Evolutionary conservation across 2,113 vertebrate genomes (phyloP).

Genomic region (Dendrocopos noguchii): DNA sequence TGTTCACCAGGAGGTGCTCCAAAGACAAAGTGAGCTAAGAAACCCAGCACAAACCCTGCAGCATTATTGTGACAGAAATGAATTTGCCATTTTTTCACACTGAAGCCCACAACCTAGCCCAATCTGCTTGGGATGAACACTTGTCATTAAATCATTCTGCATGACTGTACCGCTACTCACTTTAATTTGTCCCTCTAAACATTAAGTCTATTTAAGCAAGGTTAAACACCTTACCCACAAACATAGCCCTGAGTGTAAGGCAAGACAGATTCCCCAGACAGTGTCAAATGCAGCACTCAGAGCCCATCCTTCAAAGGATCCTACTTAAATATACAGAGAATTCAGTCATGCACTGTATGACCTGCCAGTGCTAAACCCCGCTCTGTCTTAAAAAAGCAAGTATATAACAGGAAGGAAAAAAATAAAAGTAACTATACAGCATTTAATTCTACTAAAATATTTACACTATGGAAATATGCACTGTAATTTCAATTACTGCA

Average conservation of each 20-base stretch:
- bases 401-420: neutral
- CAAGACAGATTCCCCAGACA: neutral
- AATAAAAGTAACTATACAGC: neutral
- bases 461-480: neutral
- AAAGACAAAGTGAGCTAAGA: constrained; percentile 51
- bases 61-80: neutral
- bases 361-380: neutral
- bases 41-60: neutral
- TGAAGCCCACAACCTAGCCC: neutral
- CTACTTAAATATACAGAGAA: neutral
- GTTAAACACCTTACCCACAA: neutral
- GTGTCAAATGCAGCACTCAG: neutral
- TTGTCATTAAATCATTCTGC: neutral
- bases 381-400: neutral
- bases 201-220: neutral
- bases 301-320: neutral
- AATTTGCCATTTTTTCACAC: neutral
- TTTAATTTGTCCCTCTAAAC: neutral
- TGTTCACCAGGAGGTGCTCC: constrained; percentile 2
- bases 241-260: neutral
- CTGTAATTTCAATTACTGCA: neutral
- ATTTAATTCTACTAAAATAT: neutral
- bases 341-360: neutral
- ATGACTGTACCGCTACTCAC: neutral
- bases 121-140: neutral